These are phyloP conservation scores for Drusus annulatus DNA, from an alignment of 1,140 invertebrate species.

Conservation along the genomic window DNA sequence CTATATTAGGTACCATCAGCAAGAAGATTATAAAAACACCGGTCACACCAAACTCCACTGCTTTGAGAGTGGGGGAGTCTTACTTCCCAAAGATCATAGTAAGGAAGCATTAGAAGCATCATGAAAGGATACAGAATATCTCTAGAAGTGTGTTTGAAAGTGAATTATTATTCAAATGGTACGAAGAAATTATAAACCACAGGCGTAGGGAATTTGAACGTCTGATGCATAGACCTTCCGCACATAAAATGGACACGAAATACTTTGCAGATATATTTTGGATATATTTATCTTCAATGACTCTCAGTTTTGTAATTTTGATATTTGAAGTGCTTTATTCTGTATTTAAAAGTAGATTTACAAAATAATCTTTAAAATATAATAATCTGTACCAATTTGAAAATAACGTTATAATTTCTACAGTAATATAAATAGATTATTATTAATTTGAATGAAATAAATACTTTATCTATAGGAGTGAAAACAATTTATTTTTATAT, in stretches of 20 bases:
- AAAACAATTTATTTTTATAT: too few species aligned
- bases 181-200: neutral
- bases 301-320: neutral
- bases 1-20: neutral
- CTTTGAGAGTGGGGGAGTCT: neutral
- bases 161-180: neutral
- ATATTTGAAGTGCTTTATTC: neutral
- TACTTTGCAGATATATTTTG: too few species aligned
- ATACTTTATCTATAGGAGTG: too few species aligned
- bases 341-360: too few species aligned
- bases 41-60: neutral
- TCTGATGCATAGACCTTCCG: neutral
- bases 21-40: neutral
- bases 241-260: neutral
- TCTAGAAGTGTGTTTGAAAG: neutral
- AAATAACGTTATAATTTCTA: too few species aligned
- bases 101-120: neutral
- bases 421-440: too few species aligned
- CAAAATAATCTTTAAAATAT: too few species aligned
- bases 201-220: too few species aligned
- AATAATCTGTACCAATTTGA: too few species aligned
- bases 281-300: too few species aligned
- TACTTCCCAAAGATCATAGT: neutral
- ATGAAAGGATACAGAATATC: neutral
- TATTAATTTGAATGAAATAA: too few species aligned